A percentile compares a stretch with the other conserved stretches of the same genome.
Evolutionary conservation across 1,140 invertebrate genomes (phyloP).

Genomic region (Bombus consobrinus): DNA sequence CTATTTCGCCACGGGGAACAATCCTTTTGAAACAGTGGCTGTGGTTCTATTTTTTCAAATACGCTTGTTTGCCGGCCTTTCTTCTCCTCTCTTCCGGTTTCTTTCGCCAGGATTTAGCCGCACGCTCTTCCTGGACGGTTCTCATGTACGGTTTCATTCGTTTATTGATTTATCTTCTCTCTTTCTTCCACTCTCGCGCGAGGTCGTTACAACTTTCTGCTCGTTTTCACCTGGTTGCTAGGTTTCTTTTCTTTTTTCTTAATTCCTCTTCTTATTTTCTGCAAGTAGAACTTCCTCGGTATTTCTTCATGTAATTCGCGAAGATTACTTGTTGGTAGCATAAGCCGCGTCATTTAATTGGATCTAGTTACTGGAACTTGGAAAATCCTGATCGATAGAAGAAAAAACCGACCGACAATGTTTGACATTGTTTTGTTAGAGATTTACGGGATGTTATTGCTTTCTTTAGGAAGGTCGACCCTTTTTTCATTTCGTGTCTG

Average conservation of each 20-base stretch:
- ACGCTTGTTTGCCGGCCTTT: not conserved
- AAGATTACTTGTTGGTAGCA: not conserved
- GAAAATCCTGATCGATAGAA: not conserved
- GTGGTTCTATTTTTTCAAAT: not conserved
- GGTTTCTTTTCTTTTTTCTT: not conserved
- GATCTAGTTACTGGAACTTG: not conserved
- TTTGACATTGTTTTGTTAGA: too few relatives aligned
- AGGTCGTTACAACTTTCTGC: not conserved
- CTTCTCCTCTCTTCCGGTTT: not conserved
- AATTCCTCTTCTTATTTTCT: not conserved
- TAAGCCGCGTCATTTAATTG: not conserved
- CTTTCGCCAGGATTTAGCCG: not conserved
- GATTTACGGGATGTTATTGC: too few relatives aligned
- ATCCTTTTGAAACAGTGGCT: not conserved
- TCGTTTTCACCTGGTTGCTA: not conserved
- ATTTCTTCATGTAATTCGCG: not conserved
- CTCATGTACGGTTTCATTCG: not conserved
- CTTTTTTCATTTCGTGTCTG: too few relatives aligned
- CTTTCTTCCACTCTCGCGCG: not conserved
- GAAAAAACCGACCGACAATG: too few relatives aligned
- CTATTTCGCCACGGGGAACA: not conserved
- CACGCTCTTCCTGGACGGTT: not conserved
- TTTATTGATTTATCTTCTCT: not conserved
- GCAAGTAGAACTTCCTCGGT: not conserved
- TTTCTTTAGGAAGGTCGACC: too few relatives aligned